phyloP scores from a whole-genome alignment of 2,797 vertebrate species.

The Oreochromis grahami region DNA sequence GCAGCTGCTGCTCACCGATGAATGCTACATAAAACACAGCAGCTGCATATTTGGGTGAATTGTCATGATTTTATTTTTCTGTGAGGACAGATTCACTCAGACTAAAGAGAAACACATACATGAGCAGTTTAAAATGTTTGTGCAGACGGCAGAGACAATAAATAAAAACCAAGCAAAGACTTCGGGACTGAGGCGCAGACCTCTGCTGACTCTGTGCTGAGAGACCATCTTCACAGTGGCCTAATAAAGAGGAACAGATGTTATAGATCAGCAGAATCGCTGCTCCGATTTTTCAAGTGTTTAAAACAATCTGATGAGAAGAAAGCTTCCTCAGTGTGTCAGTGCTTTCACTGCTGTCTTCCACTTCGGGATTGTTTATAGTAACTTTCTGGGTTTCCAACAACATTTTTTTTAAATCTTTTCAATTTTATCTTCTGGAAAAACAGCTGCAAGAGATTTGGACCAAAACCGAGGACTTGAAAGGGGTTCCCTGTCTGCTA shows the following conservation, averaged over 20 bases:
- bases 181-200: not conserved
- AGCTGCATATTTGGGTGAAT: not conserved
- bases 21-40: not conserved
- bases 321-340: not conserved
- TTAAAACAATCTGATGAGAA: not conserved
- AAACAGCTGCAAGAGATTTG: not conserved
- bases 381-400: not conserved
- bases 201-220: not conserved
- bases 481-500: not conserved
- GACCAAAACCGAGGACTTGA: not conserved
- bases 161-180: not conserved
- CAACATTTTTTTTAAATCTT: not conserved
- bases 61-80: accelerated
- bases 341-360: not conserved
- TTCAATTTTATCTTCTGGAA: not conserved
- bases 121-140: not conserved
- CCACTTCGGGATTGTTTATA: not conserved
- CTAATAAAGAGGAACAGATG: not conserved
- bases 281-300: not conserved
- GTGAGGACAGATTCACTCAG: not conserved
- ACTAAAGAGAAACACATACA: not conserved
- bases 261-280: not conserved
- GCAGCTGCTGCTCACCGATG: not conserved
- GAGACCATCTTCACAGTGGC: not conserved
- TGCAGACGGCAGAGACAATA: not conserved